Evolutionary conservation across 1,140 invertebrate species (phyloP).

Genomic region (Saxidomus purpurata): DNA sequence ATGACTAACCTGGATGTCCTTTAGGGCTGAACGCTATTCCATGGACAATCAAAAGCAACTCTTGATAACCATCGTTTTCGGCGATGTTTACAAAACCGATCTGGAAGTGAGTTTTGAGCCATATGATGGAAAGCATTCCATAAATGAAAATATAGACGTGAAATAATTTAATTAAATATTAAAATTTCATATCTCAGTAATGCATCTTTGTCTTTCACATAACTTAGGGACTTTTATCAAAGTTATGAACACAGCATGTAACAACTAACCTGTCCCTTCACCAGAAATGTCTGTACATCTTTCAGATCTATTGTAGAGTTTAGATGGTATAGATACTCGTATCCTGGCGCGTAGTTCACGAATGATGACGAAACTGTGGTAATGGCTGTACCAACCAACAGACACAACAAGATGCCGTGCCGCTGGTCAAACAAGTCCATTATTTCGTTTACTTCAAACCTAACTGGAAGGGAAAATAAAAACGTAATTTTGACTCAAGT

Average conservation of each 20-base stretch:
- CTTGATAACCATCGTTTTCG: neutral
- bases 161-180: too few relatives aligned
- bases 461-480: too few relatives aligned
- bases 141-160: too few relatives aligned
- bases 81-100: slow-evolving; percentile 10
- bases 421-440: neutral
- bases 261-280: neutral
- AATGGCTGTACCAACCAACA: neutral
- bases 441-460: too few relatives aligned
- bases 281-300: neutral
- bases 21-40: neutral
- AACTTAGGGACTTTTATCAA: too few relatives aligned
- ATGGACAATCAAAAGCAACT: neutral
- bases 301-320: neutral
- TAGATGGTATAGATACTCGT: slow-evolving; percentile 5
- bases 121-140: too few relatives aligned
- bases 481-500: too few relatives aligned
- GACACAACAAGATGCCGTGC: neutral
- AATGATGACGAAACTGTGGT: neutral
- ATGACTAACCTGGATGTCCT: neutral
- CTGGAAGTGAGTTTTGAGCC: neutral
- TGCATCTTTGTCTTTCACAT: too few relatives aligned
- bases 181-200: too few relatives aligned
- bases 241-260: too few relatives aligned
- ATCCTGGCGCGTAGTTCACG: neutral